These are phyloP conservation scores for Drosophila carrolli DNA, from an alignment of 1,140 invertebrate species.

Conservation along the genomic window DNA sequence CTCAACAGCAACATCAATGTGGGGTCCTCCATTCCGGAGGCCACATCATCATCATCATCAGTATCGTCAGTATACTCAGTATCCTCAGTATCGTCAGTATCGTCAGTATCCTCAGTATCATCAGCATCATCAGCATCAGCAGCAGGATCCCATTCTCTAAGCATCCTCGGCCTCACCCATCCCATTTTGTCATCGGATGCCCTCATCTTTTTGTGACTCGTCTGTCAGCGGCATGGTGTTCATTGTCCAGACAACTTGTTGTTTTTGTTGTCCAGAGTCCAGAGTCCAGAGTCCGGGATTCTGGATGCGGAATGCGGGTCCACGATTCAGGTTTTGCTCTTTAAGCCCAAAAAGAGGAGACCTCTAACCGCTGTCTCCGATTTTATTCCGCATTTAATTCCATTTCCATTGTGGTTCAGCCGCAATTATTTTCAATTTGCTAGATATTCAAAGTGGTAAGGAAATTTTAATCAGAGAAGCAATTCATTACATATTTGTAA, in stretches of 20 bases:
- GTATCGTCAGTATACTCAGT: too few species aligned
- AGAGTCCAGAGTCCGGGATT: not conserved
- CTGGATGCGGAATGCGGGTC: not conserved
- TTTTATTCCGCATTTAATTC: not conserved
- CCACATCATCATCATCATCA: conserved; percentile 20
- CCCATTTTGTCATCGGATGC: conserved; percentile 17
- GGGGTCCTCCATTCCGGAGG: not conserved
- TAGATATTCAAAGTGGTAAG: not conserved
- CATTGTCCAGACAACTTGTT: conserved; percentile 45
- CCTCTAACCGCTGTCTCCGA: not conserved
- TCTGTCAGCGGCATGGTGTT: conserved; percentile 42
- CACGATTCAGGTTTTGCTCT: conserved; percentile 10
- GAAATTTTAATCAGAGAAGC: not conserved
- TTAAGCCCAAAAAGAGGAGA: conserved; percentile 5
- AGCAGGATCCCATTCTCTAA: not conserved
- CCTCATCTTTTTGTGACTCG: conserved; percentile 39
- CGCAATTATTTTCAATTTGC: not conserved
- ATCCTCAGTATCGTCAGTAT: not conserved
- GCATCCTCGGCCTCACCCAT: not conserved
- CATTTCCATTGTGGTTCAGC: not conserved
- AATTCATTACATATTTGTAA: too few species aligned
- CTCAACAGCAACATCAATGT: conserved; percentile 45
- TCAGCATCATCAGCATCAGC: not conserved
- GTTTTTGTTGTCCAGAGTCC: conserved; percentile 3
- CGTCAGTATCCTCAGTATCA: conserved; percentile 8